phyloP scores from a whole-genome alignment of 2,888 invertebrate genomes.

The Parochlus steinenii region DNA sequence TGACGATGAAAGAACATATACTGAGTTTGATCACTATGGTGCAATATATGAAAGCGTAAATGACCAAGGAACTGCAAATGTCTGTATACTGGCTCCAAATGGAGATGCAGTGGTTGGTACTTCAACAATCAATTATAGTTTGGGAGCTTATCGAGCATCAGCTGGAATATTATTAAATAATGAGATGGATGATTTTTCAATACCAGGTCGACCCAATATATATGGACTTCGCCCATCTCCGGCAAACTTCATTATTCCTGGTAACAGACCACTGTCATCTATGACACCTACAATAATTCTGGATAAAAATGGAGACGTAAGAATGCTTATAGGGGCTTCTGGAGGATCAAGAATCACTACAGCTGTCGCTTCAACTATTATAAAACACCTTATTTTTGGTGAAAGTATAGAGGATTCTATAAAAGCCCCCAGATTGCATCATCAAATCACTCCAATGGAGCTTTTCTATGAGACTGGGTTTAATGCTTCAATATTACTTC shows the following conservation, averaged over 20 bases:
- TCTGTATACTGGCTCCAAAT: slow-evolving; percentile 55
- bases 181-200: slow-evolving; percentile 80
- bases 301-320: slow-evolving; percentile 38
- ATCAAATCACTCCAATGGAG: slow-evolving; percentile 67
- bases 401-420: slow-evolving; percentile 46
- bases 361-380: slow-evolving; percentile 38
- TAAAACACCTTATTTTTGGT: slow-evolving; percentile 48
- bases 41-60: slow-evolving; percentile 38
- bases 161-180: slow-evolving; percentile 67
- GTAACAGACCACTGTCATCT: slow-evolving; percentile 65
- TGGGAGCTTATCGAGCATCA: slow-evolving; percentile 37
- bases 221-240: slow-evolving; percentile 57
- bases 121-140: slow-evolving; percentile 50
- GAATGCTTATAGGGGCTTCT: slow-evolving; percentile 55
- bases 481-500: too few relatives aligned
- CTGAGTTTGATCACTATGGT: slow-evolving; percentile 50
- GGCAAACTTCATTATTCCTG: slow-evolving; percentile 61
- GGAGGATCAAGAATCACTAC: slow-evolving; percentile 75
- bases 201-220: slow-evolving; percentile 41
- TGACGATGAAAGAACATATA: slow-evolving; percentile 38
- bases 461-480: slow-evolving; percentile 49
- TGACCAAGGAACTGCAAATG: slow-evolving; percentile 71
- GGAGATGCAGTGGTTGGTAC: slow-evolving; percentile 77
- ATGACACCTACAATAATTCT: slow-evolving; percentile 66
- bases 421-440: slow-evolving; percentile 58